Conservation (phyloP, 64 coral and sea anemone genomes). For the Montipora efflorescens region DNA sequence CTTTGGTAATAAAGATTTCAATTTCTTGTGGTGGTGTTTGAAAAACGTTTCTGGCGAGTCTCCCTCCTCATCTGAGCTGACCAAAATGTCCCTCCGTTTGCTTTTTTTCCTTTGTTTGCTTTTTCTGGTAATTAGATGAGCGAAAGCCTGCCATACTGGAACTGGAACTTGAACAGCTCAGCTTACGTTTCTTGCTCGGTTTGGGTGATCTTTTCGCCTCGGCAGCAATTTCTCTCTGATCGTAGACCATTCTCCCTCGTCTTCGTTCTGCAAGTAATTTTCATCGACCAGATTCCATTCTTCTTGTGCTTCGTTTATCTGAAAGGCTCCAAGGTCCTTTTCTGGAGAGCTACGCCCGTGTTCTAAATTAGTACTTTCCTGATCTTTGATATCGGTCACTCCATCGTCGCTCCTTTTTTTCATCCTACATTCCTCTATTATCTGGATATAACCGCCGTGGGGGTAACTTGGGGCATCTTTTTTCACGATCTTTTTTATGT, state of each 20-base stretch:
- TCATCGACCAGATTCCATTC: neutral
- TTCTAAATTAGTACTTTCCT: slow-evolving; percentile 13
- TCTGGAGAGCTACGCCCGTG: neutral
- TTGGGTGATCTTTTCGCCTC: neutral
- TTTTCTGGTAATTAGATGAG: neutral
- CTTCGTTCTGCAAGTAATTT: neutral
- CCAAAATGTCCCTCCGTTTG: slow-evolving; percentile 6
- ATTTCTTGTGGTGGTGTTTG: slow-evolving; percentile 16
- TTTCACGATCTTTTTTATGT: slow-evolving; percentile 15
- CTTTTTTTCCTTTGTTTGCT: neutral
- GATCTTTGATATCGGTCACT: neutral
- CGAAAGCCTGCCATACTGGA: neutral
- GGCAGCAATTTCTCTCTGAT: neutral
- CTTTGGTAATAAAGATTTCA: slow-evolving; percentile 8
- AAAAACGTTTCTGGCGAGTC: neutral
- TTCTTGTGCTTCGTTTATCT: neutral
- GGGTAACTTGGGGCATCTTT: neutral
- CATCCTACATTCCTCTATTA: slow-evolving; percentile 3
- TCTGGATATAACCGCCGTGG: neutral
- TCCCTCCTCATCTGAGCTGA: slow-evolving; percentile 25
- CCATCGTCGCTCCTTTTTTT: neutral
- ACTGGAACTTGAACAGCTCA: neutral
- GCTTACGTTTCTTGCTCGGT: neutral
- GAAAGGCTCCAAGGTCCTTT: neutral
- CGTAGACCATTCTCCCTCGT: neutral